phyloP scores from a whole-genome alignment of 2,113 vertebrate species.

The Cephalopholis sonnerati region DNA sequence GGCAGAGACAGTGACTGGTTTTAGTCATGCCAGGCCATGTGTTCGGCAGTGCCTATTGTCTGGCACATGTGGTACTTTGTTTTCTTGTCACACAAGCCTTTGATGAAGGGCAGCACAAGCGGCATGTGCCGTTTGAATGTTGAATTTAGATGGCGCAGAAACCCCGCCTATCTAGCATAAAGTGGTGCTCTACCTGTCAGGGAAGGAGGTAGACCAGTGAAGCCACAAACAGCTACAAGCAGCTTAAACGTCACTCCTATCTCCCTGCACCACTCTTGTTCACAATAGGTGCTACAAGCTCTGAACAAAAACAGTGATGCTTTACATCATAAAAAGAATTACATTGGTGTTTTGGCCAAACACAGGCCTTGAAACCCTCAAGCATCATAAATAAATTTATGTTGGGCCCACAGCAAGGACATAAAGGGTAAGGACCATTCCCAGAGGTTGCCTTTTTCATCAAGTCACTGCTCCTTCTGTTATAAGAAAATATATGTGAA shows the following conservation, averaged over 20 bases:
- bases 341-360: background rate
- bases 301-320: background rate
- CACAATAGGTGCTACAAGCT: background rate
- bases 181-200: background rate
- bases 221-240: background rate
- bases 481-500: no score
- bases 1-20: background rate
- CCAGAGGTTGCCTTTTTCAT: background rate
- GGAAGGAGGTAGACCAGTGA: background rate
- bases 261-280: background rate
- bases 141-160: background rate
- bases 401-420: conserved; percentile 4
- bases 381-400: background rate
- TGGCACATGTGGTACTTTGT: conserved; percentile 4
- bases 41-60: background rate
- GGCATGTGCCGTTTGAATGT: background rate
- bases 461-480: background rate
- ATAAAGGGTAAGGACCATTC: background rate
- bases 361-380: background rate
- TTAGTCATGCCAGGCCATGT: background rate
- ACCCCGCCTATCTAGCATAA: background rate
- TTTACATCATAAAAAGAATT: background rate
- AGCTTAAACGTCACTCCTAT: background rate
- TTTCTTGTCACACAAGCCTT: background rate
- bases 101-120: background rate